Evolutionary conservation across 2,888 invertebrate species (phyloP), one percentile per base, ranked within the genome.

Genomic region (Achlya flavicornis): DNA sequence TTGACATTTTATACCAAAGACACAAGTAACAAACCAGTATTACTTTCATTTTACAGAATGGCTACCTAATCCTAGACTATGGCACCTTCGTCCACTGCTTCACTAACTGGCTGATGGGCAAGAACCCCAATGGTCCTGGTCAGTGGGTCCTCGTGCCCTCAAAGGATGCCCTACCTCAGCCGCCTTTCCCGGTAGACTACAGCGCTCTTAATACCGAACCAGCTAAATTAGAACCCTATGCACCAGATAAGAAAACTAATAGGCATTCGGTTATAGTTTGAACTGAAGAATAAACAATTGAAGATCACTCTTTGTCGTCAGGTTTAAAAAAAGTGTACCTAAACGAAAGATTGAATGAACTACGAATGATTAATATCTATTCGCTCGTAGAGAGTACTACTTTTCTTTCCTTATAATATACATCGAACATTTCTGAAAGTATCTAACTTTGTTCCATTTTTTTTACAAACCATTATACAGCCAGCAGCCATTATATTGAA

Each of bases 121-220:
- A 96, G 80, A 95, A 96, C 76, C 96, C 96, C 6, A 96, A 96
- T 80, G 96, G 96, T 0, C 96, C 96, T 0, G 97, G 97, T 0
- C 96, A 96, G 77, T 96, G 95, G 94, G 94, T 96, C 61, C 94
- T 96, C 41, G 96, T 96, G 19, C 95, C 95, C 7, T 92, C 95
- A 2, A 94, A 94, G 72, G 94, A 91, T 71, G 88, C 94, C 32
- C 83, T 94, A 12, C 94, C 94, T 0, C 91, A 94, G 62, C 95
- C 95, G 2, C 94, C 95, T 12, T 97, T 96, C 81, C 96, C 96
- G 3, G 96, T 97, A 63, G 96, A 97, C 91, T 96, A 97, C 88
- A 96, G 96, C 78, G 96, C 96, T 35, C 92, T 96, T 70, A 96
- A 96, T 88, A 95, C 96, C 3, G 95, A 96, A 75, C 95, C 95